These are phyloP conservation scores for Brachionus rubens DNA, from an alignment of 1,140 invertebrate species.

Conservation along the genomic window DNA sequence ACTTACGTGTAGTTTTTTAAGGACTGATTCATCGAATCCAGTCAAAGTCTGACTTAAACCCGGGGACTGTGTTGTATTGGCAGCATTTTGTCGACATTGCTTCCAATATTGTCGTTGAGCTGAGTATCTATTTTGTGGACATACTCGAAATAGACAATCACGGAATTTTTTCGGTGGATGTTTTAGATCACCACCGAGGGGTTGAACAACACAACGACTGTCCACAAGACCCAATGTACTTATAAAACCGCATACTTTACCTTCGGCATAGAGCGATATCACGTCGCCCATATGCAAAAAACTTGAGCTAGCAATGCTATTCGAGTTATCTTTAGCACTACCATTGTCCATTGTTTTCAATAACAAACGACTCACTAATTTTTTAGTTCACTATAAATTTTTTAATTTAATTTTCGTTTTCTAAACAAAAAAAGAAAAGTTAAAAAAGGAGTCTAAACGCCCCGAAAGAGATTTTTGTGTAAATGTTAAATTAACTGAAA, in stretches of 20 bases:
- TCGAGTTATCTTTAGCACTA: background rate
- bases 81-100: conserved; percentile 43
- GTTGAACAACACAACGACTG: conserved; percentile 94
- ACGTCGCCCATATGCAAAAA: conserved; percentile 93
- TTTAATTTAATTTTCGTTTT: too few species aligned
- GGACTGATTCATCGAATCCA: conserved; percentile 29
- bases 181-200: conserved; percentile 82
- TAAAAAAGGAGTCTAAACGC: too few species aligned
- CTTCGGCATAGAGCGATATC: conserved; percentile 91
- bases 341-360: background rate
- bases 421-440: too few species aligned
- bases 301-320: conserved; percentile 41
- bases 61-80: background rate
- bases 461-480: too few species aligned
- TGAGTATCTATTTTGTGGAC: conserved; percentile 96
- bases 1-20: conserved; percentile 45
- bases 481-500: too few species aligned
- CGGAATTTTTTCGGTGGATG: conserved; percentile 95
- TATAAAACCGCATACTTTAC: conserved; percentile 71
- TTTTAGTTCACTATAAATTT: too few species aligned
- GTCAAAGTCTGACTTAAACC: background rate
- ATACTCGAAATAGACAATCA: conserved; percentile 98
- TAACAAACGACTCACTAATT: too few species aligned
- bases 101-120: conserved; percentile 99
- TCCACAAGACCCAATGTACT: conserved; percentile 94